Evolutionary conservation across 2,797 vertebrate species (phyloP).

Genomic region (Hyperoplus lanceolatus): DNA sequence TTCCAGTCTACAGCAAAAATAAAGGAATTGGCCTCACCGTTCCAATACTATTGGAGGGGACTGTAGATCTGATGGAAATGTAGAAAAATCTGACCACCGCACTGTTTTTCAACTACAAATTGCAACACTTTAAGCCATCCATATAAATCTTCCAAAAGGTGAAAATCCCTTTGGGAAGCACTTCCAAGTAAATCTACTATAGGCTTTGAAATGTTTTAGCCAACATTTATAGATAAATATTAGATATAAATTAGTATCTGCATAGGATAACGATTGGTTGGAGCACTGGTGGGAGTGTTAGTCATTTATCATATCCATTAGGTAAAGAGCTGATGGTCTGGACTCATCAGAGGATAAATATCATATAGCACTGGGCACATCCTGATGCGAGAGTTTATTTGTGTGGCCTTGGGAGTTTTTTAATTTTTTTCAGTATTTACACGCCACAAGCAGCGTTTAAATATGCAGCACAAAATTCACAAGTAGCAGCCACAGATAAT

Average conservation of each 20-base stretch:
- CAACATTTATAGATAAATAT: conserved; percentile 46
- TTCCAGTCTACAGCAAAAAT: too few relatives aligned
- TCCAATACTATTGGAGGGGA: too few relatives aligned
- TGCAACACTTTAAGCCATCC: conserved; percentile 23
- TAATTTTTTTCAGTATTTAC: conserved; percentile 36
- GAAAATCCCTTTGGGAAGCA: conserved; percentile 46
- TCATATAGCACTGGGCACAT: conserved; percentile 36
- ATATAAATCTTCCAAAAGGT: conserved; percentile 56
- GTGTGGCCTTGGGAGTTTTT: conserved; percentile 36
- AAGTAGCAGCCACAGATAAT: conserved; percentile 75
- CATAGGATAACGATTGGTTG: conserved; percentile 73
- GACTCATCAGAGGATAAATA: conserved; percentile 50
- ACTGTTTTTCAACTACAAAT: conserved; percentile 11
- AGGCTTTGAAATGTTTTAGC: conserved; percentile 48
- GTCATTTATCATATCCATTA: conserved; percentile 30
- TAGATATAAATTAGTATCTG: conserved; percentile 71
- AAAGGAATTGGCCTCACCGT: too few relatives aligned
- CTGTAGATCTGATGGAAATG: conserved; percentile 13
- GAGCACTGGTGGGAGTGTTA: conserved; percentile 50
- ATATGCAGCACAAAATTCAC: conserved; percentile 74
- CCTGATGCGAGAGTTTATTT: conserved; percentile 43
- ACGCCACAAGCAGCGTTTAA: conserved; percentile 74
- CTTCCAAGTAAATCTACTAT: conserved; percentile 42
- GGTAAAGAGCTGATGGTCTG: conserved; percentile 31
- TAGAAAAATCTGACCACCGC: conserved; percentile 41